Evolutionary conservation across 2,113 vertebrate genomes (phyloP), one percentile per base, ranked within the genome.

Genomic region (Rhynchomys soricoides): DNA sequence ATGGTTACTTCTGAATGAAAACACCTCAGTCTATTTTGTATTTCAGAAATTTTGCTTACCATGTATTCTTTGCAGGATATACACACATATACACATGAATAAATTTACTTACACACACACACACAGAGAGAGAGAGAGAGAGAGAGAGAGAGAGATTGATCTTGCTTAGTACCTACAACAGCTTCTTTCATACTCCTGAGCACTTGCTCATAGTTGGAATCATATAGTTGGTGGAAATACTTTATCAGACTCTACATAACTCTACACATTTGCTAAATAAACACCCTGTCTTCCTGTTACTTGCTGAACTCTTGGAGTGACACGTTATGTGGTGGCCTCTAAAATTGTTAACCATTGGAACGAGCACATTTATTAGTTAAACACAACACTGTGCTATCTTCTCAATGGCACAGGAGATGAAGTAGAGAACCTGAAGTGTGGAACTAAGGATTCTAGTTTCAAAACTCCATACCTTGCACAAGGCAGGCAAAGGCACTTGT

Each of bases 171-270:
- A 15, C 15, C 57, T n/a, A 40, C 0, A 59, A 9, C 19, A n/a
- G n/a, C 55, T 26, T 0, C 0, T 50, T 79, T 26, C 34, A 37
- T 92, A 66, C 59, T 77, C 13, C 3, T 15, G 11, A 15, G 13
- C 0, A 5, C 8, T 86, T 24, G 0, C n/a, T 52, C 45, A n/a
- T 85, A 37, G 9, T 31, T 93, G 82, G n/a, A 22, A n/a, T 50
- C 4, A 0, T 78, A 1, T 24, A 11, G 3, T 79, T 17, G 50
- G 16, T 57, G 0, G 17, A 11, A 92, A 8, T 37, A 26, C n/a
- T 52, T 10, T 37, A 21, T 64, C 78, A 71, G 45, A 45, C 17
- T 79, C 71, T 87, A 45, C 57, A 48, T 0, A 15, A 29, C 10
- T 24, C 26, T 50, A 1, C 7, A 16, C 0, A 26, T 12, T 86